Evolutionary conservation across 1,140 invertebrate species (phyloP).

Genomic region (Thaumetopoea pityocampa): DNA sequence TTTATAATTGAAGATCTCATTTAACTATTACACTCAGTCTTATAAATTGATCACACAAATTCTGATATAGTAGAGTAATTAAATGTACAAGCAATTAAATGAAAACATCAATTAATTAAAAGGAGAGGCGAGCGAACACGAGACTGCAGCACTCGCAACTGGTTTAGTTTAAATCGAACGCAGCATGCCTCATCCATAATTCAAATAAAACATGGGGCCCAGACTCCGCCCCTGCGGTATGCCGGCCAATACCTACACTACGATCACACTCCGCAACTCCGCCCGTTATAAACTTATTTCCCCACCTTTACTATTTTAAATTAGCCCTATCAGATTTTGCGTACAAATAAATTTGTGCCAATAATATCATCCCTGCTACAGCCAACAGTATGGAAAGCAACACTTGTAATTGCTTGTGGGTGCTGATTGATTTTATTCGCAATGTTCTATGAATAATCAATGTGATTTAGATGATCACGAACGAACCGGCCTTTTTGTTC

Average conservation of each 20-base stretch:
- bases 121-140: conserved; percentile 62
- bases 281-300: conserved; percentile 55
- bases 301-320: conserved; percentile 54
- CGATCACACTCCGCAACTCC: conserved; percentile 46
- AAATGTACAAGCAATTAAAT: conserved; percentile 64
- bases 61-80: conserved; percentile 45
- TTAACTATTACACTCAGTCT: conserved; percentile 30
- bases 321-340: conserved; percentile 58
- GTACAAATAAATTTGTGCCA: conserved; percentile 57
- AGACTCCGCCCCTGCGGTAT: conserved; percentile 62
- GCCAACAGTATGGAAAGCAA: conserved; percentile 34
- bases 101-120: conserved; percentile 72
- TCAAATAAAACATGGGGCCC: conserved; percentile 71
- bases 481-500: conserved; percentile 23
- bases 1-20: conserved; percentile 14
- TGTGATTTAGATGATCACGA: conserved; percentile 51
- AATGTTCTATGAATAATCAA: conserved; percentile 57
- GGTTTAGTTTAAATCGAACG: conserved; percentile 55
- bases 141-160: conserved; percentile 62
- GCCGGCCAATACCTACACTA: conserved; percentile 57
- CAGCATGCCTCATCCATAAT: conserved; percentile 67
- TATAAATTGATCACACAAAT: conserved; percentile 46
- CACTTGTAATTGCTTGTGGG: conserved; percentile 44
- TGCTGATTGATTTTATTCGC: conserved; percentile 52
- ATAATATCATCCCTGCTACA: conserved; percentile 45